These are phyloP conservation scores for Astreopora myriophthalma DNA, from an alignment of 64 coral and sea anemone genomes.

Conservation along the genomic window DNA sequence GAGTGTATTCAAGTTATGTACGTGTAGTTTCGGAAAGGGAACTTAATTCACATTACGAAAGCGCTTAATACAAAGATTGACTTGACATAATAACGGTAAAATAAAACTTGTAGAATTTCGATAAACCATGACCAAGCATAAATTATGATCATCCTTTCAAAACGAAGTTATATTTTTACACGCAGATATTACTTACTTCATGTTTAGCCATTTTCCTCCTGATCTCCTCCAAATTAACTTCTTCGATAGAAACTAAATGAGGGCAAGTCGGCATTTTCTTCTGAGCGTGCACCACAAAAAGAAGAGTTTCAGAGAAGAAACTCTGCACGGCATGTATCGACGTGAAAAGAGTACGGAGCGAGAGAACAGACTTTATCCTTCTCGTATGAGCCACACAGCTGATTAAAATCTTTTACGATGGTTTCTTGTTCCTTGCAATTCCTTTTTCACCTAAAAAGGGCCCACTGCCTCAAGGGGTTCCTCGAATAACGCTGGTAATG, in stretches of 20 bases:
- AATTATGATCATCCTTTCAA: background rate
- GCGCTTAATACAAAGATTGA: too few species aligned
- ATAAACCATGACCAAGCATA: constrained; percentile 23
- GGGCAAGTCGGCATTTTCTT: constrained; percentile 48
- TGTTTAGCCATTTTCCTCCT: constrained; percentile 38
- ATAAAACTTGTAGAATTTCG: too few species aligned
- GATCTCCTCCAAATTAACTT: constrained; percentile 29
- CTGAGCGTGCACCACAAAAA: background rate
- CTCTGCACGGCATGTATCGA: constrained; percentile 33
- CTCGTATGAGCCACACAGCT: background rate
- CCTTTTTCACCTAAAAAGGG: background rate
- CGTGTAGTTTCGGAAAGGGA: too few species aligned
- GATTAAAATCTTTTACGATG: background rate
- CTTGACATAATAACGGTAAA: too few species aligned
- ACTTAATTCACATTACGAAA: too few species aligned
- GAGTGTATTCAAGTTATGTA: too few species aligned
- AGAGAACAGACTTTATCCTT: constrained; percentile 10
- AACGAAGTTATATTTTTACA: background rate
- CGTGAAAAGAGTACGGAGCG: background rate
- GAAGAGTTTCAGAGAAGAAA: constrained; percentile 8
- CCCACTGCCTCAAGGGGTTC: background rate
- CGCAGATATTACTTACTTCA: background rate
- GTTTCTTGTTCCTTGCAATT: background rate
- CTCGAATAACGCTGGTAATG: background rate
- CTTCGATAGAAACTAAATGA: constrained; percentile 20